phyloP scores from a whole-genome alignment of 2,113 vertebrate species.

The Centrocercus urophasianus region DNA sequence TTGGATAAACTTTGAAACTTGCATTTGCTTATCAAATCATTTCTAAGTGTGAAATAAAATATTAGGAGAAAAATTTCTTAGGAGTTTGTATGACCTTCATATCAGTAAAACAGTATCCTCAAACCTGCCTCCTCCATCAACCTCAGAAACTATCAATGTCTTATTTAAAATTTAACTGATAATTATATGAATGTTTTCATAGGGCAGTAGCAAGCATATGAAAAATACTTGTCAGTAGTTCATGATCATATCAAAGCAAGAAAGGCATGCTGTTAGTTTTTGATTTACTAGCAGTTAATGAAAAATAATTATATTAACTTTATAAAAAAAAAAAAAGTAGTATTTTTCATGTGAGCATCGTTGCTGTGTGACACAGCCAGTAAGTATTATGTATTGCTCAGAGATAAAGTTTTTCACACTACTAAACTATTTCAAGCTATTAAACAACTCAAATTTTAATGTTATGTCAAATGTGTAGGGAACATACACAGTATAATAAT shows the following conservation, averaged over 20 bases:
- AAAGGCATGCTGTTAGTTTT: not conserved
- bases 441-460: not conserved
- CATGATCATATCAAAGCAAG: not conserved
- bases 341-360: not conserved
- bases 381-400: not conserved
- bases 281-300: not conserved
- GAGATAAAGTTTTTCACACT: not conserved
- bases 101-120: not conserved
- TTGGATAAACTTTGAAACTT: not conserved
- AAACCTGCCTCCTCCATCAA: not conserved
- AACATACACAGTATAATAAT: not conserved
- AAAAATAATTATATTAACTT: not conserved
- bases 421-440: not conserved
- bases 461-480: not conserved
- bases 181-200: not conserved
- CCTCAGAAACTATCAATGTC: not conserved
- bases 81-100: not conserved
- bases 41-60: not conserved
- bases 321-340: not conserved
- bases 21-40: not conserved
- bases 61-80: not conserved
- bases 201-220: not conserved
- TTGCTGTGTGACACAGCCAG: not conserved
- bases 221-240: not conserved
- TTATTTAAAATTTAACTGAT: not conserved